Conservation (phyloP, 37 sponge, comb jelly and placozoan species). For the Ianthella basta region DNA sequence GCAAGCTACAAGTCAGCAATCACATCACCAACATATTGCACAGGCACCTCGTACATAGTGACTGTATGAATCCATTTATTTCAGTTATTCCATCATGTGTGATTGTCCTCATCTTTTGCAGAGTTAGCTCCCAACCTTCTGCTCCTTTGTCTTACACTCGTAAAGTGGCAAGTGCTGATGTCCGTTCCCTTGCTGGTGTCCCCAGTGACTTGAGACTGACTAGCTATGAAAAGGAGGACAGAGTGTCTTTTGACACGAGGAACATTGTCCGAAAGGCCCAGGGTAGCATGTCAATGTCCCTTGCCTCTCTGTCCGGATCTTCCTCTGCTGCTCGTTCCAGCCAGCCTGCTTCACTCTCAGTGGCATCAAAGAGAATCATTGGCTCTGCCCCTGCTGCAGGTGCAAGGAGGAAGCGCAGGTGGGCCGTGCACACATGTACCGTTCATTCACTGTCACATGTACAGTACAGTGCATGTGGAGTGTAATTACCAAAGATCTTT, state of each 20-base stretch:
- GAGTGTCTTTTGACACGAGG: not conserved
- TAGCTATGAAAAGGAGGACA: not conserved
- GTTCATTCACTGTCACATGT: no score
- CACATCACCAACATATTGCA: no score
- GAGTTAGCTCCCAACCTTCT: not conserved
- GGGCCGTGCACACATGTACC: no score
- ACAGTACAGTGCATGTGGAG: no score
- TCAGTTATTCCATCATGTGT: not conserved
- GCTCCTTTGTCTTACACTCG: not conserved
- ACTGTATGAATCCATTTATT: not conserved
- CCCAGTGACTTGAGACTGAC: not conserved
- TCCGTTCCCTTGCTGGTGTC: conserved; percentile 2
- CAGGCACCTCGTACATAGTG: no score
- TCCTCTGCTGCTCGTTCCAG: not conserved
- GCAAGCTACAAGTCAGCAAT: not conserved
- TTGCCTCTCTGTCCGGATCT: conserved; percentile 1
- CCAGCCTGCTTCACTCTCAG: no score
- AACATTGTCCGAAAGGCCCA: not conserved
- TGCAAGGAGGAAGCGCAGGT: no score
- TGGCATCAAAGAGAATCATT: no score
- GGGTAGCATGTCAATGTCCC: not conserved
- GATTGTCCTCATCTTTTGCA: not conserved
- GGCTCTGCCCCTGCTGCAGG: no score
- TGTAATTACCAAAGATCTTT: no score
- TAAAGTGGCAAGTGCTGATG: conserved; percentile 3